A percentile compares a stretch with the other conserved stretches of the same genome.
phyloP scores from a whole-genome alignment of 2,113 vertebrate species.

The Pangasianodon hypophthalmus region DNA sequence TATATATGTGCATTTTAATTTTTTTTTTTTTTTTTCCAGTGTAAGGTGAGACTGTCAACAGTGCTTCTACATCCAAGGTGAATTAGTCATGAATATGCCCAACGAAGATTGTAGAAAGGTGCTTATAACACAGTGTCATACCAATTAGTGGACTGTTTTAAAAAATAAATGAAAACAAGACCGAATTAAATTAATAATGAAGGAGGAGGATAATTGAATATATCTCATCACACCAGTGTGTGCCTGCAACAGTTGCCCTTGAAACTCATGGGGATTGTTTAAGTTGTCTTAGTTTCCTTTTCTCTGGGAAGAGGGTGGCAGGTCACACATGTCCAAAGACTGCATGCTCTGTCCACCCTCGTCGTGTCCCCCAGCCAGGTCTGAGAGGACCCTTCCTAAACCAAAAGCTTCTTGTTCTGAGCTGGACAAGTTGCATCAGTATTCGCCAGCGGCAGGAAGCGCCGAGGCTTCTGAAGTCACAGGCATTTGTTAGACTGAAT shows the following conservation, averaged over 20 bases:
- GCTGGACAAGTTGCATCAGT: constrained; percentile 53
- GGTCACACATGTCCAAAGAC: constrained; percentile 78
- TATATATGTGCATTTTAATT: constrained; percentile 73
- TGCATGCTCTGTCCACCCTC: constrained; percentile 55
- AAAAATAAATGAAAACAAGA: constrained; percentile 36
- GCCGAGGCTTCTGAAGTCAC: constrained; percentile 27
- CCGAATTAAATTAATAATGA: constrained; percentile 60
- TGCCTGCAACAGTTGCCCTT: constrained; percentile 95
- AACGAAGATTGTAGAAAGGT: constrained; percentile 62
- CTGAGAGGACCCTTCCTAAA: constrained; percentile 50
- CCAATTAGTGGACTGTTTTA: constrained; percentile 84
- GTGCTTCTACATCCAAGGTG: constrained; percentile 79
- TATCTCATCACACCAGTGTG: constrained; percentile 94
- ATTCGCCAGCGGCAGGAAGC: constrained; percentile 42
- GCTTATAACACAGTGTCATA: constrained; percentile 86
- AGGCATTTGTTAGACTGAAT: constrained; percentile 32
- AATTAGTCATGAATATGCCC: constrained; percentile 77
- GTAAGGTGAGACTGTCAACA: constrained; percentile 94
- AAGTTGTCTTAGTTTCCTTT: constrained; percentile 68
- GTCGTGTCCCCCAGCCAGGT: constrained; percentile 42
- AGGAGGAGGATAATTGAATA: constrained; percentile 52
- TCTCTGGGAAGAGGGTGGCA: constrained; percentile 49
- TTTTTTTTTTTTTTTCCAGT: constrained; percentile 79
- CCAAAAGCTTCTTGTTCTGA: constrained; percentile 52
- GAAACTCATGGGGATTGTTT: constrained; percentile 71